Conservation (phyloP, 2,113 vertebrate species). For the Halcyon senegalensis region DNA sequence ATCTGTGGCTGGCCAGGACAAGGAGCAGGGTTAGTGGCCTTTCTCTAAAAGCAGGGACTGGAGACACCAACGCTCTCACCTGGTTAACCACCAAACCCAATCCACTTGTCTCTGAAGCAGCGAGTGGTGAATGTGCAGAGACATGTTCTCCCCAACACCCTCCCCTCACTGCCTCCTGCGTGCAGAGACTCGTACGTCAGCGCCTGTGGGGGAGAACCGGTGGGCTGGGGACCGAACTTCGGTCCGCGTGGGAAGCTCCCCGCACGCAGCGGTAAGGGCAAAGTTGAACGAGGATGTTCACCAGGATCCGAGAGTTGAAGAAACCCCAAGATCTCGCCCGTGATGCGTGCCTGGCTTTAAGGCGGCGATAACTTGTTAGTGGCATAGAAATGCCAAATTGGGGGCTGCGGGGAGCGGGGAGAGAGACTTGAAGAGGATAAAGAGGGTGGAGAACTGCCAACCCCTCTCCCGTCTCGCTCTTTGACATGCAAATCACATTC, state of each 20-base stretch:
- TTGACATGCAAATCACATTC: constrained; percentile 22
- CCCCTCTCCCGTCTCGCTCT: neutral
- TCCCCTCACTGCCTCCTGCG: constrained; percentile 45
- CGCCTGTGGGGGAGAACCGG: constrained; percentile 30
- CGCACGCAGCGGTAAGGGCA: constrained; percentile 35
- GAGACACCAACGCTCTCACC: neutral
- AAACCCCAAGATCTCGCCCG: neutral
- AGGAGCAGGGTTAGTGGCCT: neutral
- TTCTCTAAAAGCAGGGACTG: neutral
- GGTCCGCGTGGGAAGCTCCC: constrained; percentile 57
- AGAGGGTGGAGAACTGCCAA: neutral
- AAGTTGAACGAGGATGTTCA: neutral
- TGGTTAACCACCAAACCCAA: neutral
- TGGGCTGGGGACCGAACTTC: constrained; percentile 51
- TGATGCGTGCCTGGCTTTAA: neutral
- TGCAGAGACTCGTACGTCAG: constrained; percentile 38
- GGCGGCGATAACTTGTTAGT: fast-evolving
- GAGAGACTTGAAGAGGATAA: neutral
- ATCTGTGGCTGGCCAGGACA: neutral
- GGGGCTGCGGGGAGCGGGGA: neutral
- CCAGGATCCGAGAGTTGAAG: neutral
- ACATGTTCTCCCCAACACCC: constrained; percentile 26
- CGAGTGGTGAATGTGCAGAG: neutral
- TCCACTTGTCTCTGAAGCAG: too few relatives aligned
- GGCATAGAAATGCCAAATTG: neutral